These are phyloP conservation scores for Cathartes aura DNA, from an alignment of 2,113 vertebrate species.

Conservation along the genomic window DNA sequence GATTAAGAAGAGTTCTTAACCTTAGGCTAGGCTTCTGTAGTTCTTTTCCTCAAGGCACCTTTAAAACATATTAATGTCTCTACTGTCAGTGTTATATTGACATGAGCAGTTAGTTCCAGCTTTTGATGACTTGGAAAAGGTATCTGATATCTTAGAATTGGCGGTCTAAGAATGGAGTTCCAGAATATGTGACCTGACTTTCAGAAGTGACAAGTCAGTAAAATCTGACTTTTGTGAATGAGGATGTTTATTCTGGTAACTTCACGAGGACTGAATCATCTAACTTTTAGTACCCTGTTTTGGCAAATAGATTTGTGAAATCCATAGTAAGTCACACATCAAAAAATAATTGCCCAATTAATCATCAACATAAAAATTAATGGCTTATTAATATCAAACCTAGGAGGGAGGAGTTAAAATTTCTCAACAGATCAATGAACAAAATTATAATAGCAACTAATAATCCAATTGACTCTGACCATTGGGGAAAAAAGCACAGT, in stretches of 20 bases:
- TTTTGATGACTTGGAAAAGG: background rate
- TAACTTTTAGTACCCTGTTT: background rate
- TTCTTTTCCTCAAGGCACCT: background rate
- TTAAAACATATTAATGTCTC: background rate
- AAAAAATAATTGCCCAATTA: background rate
- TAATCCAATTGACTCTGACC: background rate
- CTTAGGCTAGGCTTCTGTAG: background rate
- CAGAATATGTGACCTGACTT: background rate
- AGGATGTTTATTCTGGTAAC: background rate
- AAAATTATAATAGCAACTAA: background rate
- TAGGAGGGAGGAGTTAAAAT: background rate
- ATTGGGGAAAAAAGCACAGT: background rate
- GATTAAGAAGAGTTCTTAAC: background rate
- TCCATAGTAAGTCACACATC: background rate
- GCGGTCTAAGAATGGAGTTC: background rate
- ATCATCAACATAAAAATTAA: background rate
- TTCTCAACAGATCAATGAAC: background rate
- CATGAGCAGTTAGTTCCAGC: background rate
- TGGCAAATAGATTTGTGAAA: background rate
- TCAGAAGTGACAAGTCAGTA: background rate
- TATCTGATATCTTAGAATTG: background rate
- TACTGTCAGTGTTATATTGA: background rate
- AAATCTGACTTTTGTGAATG: background rate
- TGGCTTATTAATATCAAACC: background rate
- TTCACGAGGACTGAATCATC: background rate